Percentiles rank a stretch among this genome's conserved stretches.
Evolutionary conservation across 2,797 vertebrate genomes (phyloP).

Genomic region (Gadopsis bispinosus): DNA sequence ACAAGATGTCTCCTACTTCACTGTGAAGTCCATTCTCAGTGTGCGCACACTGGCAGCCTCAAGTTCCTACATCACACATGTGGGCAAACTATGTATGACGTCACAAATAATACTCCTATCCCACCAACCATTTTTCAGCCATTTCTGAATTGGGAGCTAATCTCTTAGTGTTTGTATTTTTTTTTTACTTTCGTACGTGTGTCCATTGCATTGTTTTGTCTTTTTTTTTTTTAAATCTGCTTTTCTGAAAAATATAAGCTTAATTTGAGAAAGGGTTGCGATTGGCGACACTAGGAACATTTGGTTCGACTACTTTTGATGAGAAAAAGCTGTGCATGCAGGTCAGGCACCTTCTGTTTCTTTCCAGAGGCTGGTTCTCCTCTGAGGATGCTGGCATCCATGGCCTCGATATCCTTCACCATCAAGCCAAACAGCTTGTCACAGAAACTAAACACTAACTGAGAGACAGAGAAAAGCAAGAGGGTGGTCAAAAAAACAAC

Average conservation of each 20-base stretch:
- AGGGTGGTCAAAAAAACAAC: background rate
- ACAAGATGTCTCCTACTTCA: too few relatives aligned
- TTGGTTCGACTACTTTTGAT: background rate
- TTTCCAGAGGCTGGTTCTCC: slow-evolving; percentile 90
- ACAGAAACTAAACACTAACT: slow-evolving; percentile 96
- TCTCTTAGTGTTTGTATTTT: background rate
- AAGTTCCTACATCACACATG: too few relatives aligned
- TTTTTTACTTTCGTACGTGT: background rate
- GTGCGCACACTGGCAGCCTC: too few relatives aligned
- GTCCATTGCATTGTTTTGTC: background rate
- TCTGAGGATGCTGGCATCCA: slow-evolving; percentile 96
- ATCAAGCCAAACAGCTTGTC: slow-evolving; percentile 95
- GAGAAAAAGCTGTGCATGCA: background rate
- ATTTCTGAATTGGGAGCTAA: background rate
- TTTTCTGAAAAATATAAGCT: background rate
- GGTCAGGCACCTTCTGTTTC: slow-evolving; percentile 90
- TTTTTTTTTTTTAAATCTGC: too few relatives aligned
- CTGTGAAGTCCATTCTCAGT: too few relatives aligned
- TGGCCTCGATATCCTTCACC: slow-evolving; percentile 95
- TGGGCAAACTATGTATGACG: too few relatives aligned
- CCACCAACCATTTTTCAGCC: background rate
- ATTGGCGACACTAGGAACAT: background rate
- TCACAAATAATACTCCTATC: too few relatives aligned
- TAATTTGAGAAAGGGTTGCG: background rate
- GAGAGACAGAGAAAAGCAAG: slow-evolving; percentile 13